phyloP scores from a whole-genome alignment of 2,113 vertebrate species.

The Pantherophis guttatus region DNA sequence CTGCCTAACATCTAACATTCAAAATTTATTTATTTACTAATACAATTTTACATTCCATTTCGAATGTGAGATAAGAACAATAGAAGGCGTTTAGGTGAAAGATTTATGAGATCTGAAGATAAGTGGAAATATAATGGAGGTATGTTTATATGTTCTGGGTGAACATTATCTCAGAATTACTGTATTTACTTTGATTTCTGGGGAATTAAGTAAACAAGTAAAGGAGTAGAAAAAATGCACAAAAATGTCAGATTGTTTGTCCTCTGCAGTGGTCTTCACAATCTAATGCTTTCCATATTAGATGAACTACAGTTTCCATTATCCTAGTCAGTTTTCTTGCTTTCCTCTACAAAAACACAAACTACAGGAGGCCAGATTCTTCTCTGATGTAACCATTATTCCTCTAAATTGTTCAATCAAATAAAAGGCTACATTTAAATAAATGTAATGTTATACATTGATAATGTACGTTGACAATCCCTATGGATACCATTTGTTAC shows the following conservation, averaged over 20 bases:
- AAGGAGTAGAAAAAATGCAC: background rate
- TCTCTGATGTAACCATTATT: background rate
- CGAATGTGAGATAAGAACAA: background rate
- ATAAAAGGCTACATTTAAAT: background rate
- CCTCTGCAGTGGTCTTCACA: background rate
- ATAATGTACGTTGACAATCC: background rate
- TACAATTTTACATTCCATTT: slow-evolving; percentile 18
- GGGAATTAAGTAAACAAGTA: background rate
- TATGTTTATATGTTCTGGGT: background rate
- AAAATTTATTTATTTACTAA: slow-evolving; percentile 1
- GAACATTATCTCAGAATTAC: background rate
- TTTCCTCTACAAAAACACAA: background rate
- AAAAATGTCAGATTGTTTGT: background rate
- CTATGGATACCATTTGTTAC: background rate
- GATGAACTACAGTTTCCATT: background rate
- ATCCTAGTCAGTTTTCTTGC: slow-evolving; percentile 10
- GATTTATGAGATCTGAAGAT: background rate
- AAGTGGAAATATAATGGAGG: background rate
- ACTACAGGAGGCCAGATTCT: background rate
- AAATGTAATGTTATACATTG: background rate
- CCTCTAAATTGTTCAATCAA: background rate
- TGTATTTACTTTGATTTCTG: background rate
- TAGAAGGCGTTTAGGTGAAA: background rate
- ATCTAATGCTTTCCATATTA: background rate
- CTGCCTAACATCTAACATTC: background rate